Evolutionary conservation across 2,888 invertebrate species (phyloP).

Genomic region (Sthenelais limicola): DNA sequence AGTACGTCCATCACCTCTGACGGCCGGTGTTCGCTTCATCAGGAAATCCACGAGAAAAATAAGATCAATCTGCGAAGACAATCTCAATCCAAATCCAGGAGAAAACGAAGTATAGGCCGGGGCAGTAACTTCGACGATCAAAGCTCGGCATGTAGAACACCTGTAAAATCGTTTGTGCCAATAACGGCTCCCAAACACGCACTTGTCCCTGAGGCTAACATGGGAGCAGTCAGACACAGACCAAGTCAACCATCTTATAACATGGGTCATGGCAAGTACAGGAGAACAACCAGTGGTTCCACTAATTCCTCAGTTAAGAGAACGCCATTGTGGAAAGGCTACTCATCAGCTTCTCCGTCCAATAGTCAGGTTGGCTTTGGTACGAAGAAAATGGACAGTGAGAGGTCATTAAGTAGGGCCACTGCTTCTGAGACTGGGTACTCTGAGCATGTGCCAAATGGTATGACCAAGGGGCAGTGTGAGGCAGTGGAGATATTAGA

Average conservation of each 20-base stretch:
- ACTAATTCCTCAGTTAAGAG: neutral
- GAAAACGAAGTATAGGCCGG: too few species aligned
- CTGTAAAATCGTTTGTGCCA: constrained; percentile 1
- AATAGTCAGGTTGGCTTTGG: too few species aligned
- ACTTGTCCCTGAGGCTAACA: neutral
- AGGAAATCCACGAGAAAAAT: too few species aligned
- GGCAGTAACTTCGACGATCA: too few species aligned
- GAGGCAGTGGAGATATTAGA: constrained; percentile 20
- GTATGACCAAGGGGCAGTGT: neutral
- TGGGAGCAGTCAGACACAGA: neutral
- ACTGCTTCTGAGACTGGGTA: neutral
- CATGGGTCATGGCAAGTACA: neutral
- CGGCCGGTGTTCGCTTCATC: too few species aligned
- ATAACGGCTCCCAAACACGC: constrained; percentile 12
- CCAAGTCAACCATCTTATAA: neutral
- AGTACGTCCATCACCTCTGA: too few species aligned
- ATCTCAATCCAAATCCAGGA: too few species aligned
- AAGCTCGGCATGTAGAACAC: too few species aligned
- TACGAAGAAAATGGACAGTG: too few species aligned
- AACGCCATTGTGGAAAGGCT: neutral
- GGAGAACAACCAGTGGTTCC: neutral
- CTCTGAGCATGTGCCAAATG: neutral
- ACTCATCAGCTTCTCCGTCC: neutral
- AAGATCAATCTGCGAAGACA: too few species aligned
- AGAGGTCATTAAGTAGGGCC: too few species aligned